Percentiles rank a stretch among this genome's conserved stretches.
These are phyloP conservation scores for Sebastes variabilis DNA, from an alignment of 2,797 vertebrate species.

Conservation along the genomic window DNA sequence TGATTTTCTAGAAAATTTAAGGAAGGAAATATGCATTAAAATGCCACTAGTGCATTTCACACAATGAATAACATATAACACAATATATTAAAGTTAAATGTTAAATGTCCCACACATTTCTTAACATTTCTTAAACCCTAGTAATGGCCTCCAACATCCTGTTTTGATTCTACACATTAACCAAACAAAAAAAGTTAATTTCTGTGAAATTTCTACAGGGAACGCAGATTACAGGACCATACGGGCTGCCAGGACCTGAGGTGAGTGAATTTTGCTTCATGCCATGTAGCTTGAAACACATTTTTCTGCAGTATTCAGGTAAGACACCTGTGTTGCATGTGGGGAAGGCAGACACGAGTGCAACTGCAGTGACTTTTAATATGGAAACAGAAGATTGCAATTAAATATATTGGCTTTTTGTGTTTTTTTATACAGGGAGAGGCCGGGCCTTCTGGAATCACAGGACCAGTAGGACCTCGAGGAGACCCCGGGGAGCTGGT, in stretches of 20 bases:
- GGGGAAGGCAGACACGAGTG: neutral
- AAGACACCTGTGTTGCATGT: neutral
- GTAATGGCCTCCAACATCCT: neutral
- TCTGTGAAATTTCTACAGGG: slow-evolving; percentile 63
- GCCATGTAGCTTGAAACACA: slow-evolving; percentile 6
- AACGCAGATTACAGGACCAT: slow-evolving; percentile 76
- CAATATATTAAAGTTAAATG: neutral
- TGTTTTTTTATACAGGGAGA: slow-evolving; percentile 61
- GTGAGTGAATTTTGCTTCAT: slow-evolving; percentile 51
- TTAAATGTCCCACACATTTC: neutral
- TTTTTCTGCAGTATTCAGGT: neutral
- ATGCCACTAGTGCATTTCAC: neutral
- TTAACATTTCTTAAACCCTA: neutral
- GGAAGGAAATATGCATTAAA: neutral
- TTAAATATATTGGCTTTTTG: neutral
- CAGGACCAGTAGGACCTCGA: slow-evolving; percentile 88
- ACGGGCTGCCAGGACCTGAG: slow-evolving; percentile 77
- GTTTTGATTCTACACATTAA: neutral
- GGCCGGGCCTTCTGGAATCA: slow-evolving; percentile 86
- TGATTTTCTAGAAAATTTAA: neutral
- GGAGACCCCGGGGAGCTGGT: slow-evolving; percentile 93
- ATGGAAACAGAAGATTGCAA: neutral
- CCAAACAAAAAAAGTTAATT: neutral
- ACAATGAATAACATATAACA: neutral
- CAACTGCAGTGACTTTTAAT: neutral